phyloP scores from a whole-genome alignment of 2,797 vertebrate genomes.

The Pogonophryne albipinna region DNA sequence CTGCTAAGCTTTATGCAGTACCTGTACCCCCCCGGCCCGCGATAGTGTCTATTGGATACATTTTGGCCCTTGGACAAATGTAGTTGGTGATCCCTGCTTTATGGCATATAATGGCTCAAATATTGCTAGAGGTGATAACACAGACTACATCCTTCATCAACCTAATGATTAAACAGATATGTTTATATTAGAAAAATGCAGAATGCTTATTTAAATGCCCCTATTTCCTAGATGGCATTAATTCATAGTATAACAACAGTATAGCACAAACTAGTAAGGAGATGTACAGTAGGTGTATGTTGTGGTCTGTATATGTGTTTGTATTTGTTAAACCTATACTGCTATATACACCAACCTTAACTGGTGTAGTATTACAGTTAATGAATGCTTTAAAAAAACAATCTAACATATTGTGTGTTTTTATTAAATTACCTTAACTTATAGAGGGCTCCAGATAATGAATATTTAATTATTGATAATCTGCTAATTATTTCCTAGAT shows the following conservation, averaged over 20 bases:
- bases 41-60: too few species aligned
- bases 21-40: too few species aligned
- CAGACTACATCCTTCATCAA: slow-evolving; percentile 18
- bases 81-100: too few species aligned
- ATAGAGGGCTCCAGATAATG: too few species aligned
- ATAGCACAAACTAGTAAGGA: neutral
- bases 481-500: too few species aligned
- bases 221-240: neutral
- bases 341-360: neutral
- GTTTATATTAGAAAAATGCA: neutral
- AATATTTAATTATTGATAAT: too few species aligned
- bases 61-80: too few species aligned
- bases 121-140: slow-evolving; percentile 14
- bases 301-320: neutral
- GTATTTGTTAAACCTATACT: neutral
- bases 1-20: too few species aligned
- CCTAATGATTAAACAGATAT: neutral
- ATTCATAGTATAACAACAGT: neutral
- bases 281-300: neutral
- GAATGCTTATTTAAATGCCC: neutral
- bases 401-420: too few species aligned
- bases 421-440: too few species aligned
- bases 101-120: slow-evolving; percentile 9
- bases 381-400: neutral
- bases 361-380: neutral